A percentile compares a stretch with the other conserved stretches of the same genome.
Evolutionary conservation across 2,113 vertebrate genomes (phyloP).

Genomic region (Nothoprocta perdicaria): DNA sequence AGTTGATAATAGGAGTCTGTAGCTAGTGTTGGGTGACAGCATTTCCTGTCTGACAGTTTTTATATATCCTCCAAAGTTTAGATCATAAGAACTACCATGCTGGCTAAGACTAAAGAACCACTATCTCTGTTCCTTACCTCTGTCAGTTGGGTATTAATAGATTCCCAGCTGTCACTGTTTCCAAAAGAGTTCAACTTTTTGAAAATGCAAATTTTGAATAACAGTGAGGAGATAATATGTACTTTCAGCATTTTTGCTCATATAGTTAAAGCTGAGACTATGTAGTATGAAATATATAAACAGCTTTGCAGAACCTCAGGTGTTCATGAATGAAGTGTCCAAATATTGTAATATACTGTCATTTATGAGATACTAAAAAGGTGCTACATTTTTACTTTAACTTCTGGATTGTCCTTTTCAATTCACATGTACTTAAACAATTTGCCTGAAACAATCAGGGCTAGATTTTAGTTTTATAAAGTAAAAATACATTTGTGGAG

Average conservation of each 20-base stretch:
- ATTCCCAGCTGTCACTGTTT: neutral
- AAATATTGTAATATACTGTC: neutral
- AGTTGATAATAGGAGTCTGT: neutral
- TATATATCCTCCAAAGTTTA: neutral
- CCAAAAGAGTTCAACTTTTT: neutral
- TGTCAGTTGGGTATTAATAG: neutral
- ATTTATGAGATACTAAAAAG: neutral
- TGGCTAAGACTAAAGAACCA: neutral
- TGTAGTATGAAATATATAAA: neutral
- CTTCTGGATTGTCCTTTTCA: neutral
- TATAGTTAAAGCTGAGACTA: neutral
- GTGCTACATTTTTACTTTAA: neutral
- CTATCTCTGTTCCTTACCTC: neutral
- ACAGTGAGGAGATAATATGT: neutral
- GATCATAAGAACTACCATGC: accelerated
- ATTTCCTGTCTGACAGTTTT: neutral
- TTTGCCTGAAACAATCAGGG: neutral
- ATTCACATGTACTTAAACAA: neutral
- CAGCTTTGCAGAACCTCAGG: neutral
- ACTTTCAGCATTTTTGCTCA: neutral
- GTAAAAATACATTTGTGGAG: neutral
- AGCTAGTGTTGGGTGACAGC: neutral
- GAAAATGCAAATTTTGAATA: neutral
- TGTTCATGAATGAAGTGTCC: neutral
- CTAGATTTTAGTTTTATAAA: neutral